phyloP scores from a whole-genome alignment of 2,113 vertebrate genomes.

The Macrotus californicus region DNA sequence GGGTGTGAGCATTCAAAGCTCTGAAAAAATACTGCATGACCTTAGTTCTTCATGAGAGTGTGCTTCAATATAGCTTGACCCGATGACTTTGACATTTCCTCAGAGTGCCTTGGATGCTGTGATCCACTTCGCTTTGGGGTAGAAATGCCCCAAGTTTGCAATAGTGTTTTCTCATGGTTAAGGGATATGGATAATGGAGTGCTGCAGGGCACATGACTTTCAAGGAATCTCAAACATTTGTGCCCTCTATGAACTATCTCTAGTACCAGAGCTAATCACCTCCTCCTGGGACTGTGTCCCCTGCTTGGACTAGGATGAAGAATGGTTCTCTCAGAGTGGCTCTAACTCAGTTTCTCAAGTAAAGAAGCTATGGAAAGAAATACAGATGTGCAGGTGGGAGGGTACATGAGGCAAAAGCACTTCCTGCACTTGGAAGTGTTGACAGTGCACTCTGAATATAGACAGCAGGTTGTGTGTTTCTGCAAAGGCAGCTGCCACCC shows the following conservation, averaged over 20 bases:
- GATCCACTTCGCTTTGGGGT: neutral
- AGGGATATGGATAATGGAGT: neutral
- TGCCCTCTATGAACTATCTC: neutral
- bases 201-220: neutral
- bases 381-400: neutral
- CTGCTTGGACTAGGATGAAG: neutral
- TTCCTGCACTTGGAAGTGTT: neutral
- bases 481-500: slow-evolving; percentile 5
- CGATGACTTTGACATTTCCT: slow-evolving; percentile 27
- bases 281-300: neutral
- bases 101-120: neutral
- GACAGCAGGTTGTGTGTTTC: neutral
- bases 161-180: neutral
- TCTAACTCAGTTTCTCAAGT: neutral
- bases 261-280: neutral
- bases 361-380: neutral
- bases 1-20: neutral
- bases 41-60: neutral
- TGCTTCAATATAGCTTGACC: neutral
- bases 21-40: neutral
- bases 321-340: neutral
- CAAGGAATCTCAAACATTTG: slow-evolving; percentile 16
- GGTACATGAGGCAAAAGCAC: neutral
- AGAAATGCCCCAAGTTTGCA: neutral
- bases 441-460: slow-evolving; percentile 16